Percentiles rank a stretch among this genome's conserved stretches.
phyloP scores from a whole-genome alignment of 2,888 invertebrate species.

The Craniophora ligustri region DNA sequence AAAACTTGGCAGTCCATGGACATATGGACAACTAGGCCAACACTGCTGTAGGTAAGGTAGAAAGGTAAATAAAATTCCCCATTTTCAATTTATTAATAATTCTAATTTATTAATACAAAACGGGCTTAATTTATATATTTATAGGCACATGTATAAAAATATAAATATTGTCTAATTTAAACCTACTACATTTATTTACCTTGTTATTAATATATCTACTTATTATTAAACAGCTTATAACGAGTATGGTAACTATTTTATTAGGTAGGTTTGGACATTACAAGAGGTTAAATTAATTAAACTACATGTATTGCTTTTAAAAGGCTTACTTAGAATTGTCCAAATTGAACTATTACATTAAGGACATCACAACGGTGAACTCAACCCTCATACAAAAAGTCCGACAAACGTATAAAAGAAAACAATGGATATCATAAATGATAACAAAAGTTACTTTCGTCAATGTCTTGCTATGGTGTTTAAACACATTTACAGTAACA shows the following conservation, averaged over 20 bases:
- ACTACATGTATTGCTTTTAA: too few species aligned
- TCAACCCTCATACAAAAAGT: too few species aligned
- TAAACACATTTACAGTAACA: background rate
- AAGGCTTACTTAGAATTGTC: too few species aligned
- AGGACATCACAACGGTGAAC: too few species aligned
- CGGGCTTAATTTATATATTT: constrained; percentile 41
- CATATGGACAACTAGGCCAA: too few species aligned
- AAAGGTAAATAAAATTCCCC: background rate
- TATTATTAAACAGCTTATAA: constrained; percentile 24
- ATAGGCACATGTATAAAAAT: constrained; percentile 54
- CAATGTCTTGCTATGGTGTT: too few species aligned
- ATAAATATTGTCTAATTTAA: constrained; percentile 46
- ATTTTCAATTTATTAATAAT: constrained; percentile 17
- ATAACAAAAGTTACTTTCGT: background rate
- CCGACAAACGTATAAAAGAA: too few species aligned
- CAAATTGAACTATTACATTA: too few species aligned
- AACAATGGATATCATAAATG: too few species aligned
- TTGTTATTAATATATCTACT: constrained; percentile 17
- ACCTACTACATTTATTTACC: constrained; percentile 21
- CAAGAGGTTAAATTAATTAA: too few species aligned
- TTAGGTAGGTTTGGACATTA: constrained; percentile 3
- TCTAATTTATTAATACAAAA: constrained; percentile 38
- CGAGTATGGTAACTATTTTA: constrained; percentile 22
- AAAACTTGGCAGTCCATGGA: too few species aligned
- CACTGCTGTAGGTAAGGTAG: too few species aligned